Evolutionary conservation across 2,888 invertebrate species (phyloP).

Genomic region (Apodemia hepburni): DNA sequence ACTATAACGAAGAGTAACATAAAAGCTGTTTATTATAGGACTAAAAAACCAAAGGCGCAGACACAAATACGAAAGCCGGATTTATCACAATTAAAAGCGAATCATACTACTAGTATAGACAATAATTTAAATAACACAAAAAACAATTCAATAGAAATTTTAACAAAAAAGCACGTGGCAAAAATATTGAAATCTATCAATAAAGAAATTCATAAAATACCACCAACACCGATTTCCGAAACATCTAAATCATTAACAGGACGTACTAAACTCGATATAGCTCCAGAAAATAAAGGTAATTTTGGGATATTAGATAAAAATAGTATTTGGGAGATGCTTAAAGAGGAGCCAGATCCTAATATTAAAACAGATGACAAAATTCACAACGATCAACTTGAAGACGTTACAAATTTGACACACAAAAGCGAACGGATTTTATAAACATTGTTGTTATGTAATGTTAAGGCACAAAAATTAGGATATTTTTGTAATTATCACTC

Average conservation of each 20-base stretch:
- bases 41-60: slow-evolving; percentile 62
- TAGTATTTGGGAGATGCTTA: slow-evolving; percentile 81
- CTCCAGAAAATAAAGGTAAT: slow-evolving; percentile 73
- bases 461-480: slow-evolving; percentile 72
- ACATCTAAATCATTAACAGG: slow-evolving; percentile 62
- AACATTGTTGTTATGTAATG: slow-evolving; percentile 67
- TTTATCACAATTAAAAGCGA: slow-evolving; percentile 37
- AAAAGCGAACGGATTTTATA: slow-evolving; percentile 68
- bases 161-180: slow-evolving; percentile 43
- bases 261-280: slow-evolving; percentile 54
- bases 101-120: slow-evolving; percentile 34
- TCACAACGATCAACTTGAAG: slow-evolving; percentile 50
- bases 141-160: slow-evolving; percentile 44
- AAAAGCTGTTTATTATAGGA: slow-evolving; percentile 61
- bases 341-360: slow-evolving; percentile 69
- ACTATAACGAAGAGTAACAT: slow-evolving; percentile 67
- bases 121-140: slow-evolving; percentile 36
- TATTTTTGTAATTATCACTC: slow-evolving; percentile 71
- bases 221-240: slow-evolving; percentile 68
- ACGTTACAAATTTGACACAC: slow-evolving; percentile 51
- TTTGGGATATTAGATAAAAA: slow-evolving; percentile 81
- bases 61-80: slow-evolving; percentile 62
- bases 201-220: slow-evolving; percentile 74
- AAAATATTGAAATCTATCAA: slow-evolving; percentile 71
- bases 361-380: slow-evolving; percentile 58